Base-by-base conservation (phyloP, 2,797 vertebrate species). In the Pipistrellus kuhlii region DNA sequence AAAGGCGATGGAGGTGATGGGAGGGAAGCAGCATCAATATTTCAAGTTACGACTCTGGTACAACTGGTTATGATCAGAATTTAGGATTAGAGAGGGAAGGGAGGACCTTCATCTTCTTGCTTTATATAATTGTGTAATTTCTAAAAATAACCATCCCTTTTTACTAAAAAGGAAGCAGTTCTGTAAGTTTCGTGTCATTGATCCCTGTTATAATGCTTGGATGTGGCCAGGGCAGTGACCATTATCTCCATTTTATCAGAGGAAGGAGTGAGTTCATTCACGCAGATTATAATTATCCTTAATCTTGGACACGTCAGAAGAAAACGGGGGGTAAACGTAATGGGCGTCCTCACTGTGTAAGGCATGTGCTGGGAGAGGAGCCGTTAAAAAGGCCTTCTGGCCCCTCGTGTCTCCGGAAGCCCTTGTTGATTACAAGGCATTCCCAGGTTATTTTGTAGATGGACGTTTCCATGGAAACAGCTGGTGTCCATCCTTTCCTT, bases 401-500 rank as follows among this genome's bases (percentile, higher is more conserved):
- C 55, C 51, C 41, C 30, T 35, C 25, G 1, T 15, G 23, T 86
- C 75, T 84, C 75, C 93, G 69, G 55, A 77, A 91, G 44, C 81
- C 32, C 30, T 90, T 51, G 66, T 35, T 59, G 90, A 62, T 32
- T 32, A 27, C 23, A 86, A 90, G 48, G 32, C 80, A 18, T 82
- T 59, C 30, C 76, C 77, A 21, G 3, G 59, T 77, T 48, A 23
- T 13, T 38, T 30, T 18, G 77, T 62, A n/a, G 83, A 46, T 53
- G n/a, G 57, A 53, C 30, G 91, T 75, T 64, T 41, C 76, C 83
- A 87, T 46, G 64, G 75, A 91, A 90, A 89, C 46, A 21, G 51
- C 84, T 21, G 5, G 17, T 44, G 41, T 71, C 69, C 53, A 9
- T 68, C 72, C 55, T 57, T 66, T 27, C 46, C 8, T 23, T 73